A percentile compares a stretch with the other conserved stretches of the same genome.
phyloP scores from a whole-genome alignment of 1,140 invertebrate species.

The Pseudomyrmex flavicornis region DNA sequence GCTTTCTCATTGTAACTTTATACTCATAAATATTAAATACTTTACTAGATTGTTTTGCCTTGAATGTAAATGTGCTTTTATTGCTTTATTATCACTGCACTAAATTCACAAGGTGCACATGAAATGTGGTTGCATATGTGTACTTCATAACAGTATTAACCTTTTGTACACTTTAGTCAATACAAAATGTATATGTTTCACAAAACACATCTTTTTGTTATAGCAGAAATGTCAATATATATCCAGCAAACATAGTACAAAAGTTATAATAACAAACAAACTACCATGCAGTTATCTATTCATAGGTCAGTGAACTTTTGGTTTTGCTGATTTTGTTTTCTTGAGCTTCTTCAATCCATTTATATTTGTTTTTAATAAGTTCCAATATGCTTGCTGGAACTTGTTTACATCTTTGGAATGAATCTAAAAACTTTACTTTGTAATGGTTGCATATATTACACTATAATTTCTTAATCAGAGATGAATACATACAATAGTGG shows the following conservation, averaged over 20 bases:
- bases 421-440: conserved; percentile 84
- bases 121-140: not conserved
- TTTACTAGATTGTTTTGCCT: not conserved
- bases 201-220: conserved; percentile 11
- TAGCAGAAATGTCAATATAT: not conserved
- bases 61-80: not conserved
- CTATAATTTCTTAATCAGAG: not conserved
- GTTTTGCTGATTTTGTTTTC: conserved; percentile 90
- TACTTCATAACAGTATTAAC: conserved; percentile 47
- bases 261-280: conserved; percentile 49
- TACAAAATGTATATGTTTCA: conserved; percentile 34
- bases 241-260: conserved; percentile 36
- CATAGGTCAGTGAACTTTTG: conserved; percentile 86
- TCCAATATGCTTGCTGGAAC: conserved; percentile 94
- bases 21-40: not conserved
- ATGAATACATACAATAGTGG: conserved; percentile 88
- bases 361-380: conserved; percentile 93
- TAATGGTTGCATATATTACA: not conserved
- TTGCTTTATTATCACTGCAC: conserved; percentile 7
- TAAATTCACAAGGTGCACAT: not conserved
- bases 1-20: no score
- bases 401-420: conserved; percentile 93
- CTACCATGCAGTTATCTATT: not conserved
- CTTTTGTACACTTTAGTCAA: conserved; percentile 43
- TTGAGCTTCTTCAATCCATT: conserved; percentile 94